A percentile compares a stretch with the other conserved stretches of the same genome.
These are phyloP conservation scores for Chiridota heheva DNA, from an alignment of 35 echinoderm and acorn worm species.

Conservation along the genomic window DNA sequence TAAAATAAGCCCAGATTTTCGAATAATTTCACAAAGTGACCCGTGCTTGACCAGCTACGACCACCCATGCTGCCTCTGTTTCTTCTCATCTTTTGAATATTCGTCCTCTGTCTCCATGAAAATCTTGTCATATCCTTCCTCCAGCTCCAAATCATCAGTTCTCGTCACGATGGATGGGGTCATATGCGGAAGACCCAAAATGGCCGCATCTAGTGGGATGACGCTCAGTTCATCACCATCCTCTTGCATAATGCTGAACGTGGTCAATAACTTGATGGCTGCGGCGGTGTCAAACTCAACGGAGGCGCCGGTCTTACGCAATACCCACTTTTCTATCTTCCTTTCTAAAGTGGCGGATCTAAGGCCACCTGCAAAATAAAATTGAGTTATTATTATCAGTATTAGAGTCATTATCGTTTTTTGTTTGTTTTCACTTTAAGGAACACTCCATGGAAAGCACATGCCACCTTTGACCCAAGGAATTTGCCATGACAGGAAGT, in stretches of 20 bases:
- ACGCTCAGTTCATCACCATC: slow-evolving; percentile 60
- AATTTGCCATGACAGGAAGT: too few relatives aligned
- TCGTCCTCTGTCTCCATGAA: slow-evolving; percentile 69
- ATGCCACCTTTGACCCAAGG: neutral
- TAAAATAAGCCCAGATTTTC: too few relatives aligned
- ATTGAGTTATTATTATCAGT: too few relatives aligned
- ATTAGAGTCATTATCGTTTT: slow-evolving; percentile 2
- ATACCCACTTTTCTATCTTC: slow-evolving; percentile 80
- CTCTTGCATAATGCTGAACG: slow-evolving; percentile 72
- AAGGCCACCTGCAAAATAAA: slow-evolving; percentile 59
- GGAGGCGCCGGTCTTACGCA: slow-evolving; percentile 53
- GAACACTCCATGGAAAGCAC: neutral
- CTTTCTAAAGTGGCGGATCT: slow-evolving; percentile 59
- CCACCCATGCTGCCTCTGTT: slow-evolving; percentile 71
- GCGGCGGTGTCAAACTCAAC: slow-evolving; percentile 71
- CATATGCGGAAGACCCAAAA: slow-evolving; percentile 64
- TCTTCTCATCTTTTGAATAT: slow-evolving; percentile 80
- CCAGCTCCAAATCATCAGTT: slow-evolving; percentile 75
- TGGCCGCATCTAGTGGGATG: slow-evolving; percentile 57
- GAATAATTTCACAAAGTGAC: too few relatives aligned
- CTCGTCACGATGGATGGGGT: slow-evolving; percentile 68
- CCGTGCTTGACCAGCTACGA: too few relatives aligned
- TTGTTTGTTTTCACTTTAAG: neutral
- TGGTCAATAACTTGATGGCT: slow-evolving; percentile 58
- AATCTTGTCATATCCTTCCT: slow-evolving; percentile 82